Evolutionary conservation across 2,113 vertebrate genomes (phyloP), one percentile per base, ranked within the genome.

Genomic region (Mormoops blainvillei): DNA sequence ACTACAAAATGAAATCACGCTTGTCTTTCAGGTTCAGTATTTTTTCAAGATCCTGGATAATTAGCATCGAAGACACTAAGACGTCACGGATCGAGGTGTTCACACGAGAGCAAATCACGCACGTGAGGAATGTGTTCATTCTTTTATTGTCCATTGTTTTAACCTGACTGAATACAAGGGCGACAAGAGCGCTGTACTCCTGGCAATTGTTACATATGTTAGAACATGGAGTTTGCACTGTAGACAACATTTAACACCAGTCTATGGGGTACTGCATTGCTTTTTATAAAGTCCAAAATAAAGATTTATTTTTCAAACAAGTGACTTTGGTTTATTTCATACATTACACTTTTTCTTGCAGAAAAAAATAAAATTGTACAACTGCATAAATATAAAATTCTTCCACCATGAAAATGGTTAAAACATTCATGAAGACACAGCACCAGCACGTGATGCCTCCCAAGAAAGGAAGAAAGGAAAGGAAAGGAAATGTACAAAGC

Each of bases 301-400:
- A 99, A 99, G 98, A 98, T 99, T 98, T 99, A 97, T 99, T 99
- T 98, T 98, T 99, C 99, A 99, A 99, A 99, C 99, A 99, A 99
- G 99, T 99, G 99, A 99, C 99, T 99, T 99, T 99, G 99, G 99
- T 99, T 99, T 99, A 98, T 98, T 99, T 98, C 98, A 99, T 99
- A 99, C 99, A 99, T 99, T 99, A 99, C 98, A 99, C 98, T 99
- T 99, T 99, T 99, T 99, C 99, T 99, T 99, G 99, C 98, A 99
- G 99, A 98, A 99, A 99, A 99, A 99, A 99, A 99, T 99, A 99
- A 99, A 99, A 99, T 99, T 99, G 99, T 99, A 99, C 99, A 99
- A 99, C 99, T 99, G 99, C 99, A 99, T 99, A 99, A 99, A 99
- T 99, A 99, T 99, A 99, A 99, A 99, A 99, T 99, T 99, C 99